Evolutionary conservation across 53 echinoderm and acorn worm genomes (phyloP), one percentile per base, ranked within the genome.

Genomic region (Paelopatides confundens): DNA sequence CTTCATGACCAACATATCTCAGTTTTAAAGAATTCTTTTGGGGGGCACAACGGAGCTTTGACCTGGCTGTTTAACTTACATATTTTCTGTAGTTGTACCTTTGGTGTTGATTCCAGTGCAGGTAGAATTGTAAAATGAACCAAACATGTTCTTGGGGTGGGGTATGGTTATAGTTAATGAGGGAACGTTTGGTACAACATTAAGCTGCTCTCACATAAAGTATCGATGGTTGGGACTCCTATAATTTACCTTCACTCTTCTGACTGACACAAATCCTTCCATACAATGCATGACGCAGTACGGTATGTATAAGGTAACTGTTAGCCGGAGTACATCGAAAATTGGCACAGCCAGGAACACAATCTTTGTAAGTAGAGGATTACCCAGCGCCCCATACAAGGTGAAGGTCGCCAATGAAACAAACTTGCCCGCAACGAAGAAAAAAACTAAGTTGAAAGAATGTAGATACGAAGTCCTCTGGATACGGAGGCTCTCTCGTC

Each of bases 161-260:
- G n/a, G n/a, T n/a, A n/a, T n/a, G n/a, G n/a, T n/a, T n/a, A n/a
- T n/a, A n/a, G n/a, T n/a, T n/a, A n/a, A n/a, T n/a, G n/a, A n/a
- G n/a, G n/a, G n/a, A n/a, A n/a, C n/a, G n/a, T n/a, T n/a, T n/a
- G n/a, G n/a, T n/a, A n/a, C n/a, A n/a, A n/a, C n/a, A n/a, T n/a
- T n/a, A n/a, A n/a, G n/a, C n/a, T n/a, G n/a, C n/a, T n/a, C n/a
- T n/a, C n/a, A n/a, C n/a, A n/a, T n/a, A n/a, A n/a, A n/a, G n/a
- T n/a, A n/a, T n/a, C n/a, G n/a, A n/a, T n/a, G n/a, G n/a, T n/a
- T n/a, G n/a, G n/a, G n/a, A n/a, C n/a, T n/a, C n/a, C n/a, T n/a
- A n/a, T n/a, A n/a, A n/a, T n/a, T n/a, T 79, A 93, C 96, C 93
- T 96, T 87, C 14, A 96, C 94, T 46, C 96, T 85, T 23, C 65